Evolutionary conservation across 2,888 invertebrate species (phyloP).

Genomic region (Eristalis arbustorum): DNA sequence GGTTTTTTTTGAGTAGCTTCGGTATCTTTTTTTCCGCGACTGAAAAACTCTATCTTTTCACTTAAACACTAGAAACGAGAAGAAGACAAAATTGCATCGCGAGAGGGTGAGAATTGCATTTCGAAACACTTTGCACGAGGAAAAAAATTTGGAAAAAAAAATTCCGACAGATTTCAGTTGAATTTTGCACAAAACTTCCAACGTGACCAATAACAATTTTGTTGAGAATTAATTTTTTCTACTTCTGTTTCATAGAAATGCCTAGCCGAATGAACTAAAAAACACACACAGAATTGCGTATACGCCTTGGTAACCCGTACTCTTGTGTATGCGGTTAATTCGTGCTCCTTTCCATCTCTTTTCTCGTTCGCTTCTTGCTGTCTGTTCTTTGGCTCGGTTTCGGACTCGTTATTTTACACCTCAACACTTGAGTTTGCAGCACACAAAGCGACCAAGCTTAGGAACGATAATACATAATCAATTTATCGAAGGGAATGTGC

Average conservation of each 20-base stretch:
- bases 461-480: slow-evolving; percentile 64
- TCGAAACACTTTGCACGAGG: slow-evolving; percentile 21
- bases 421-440: slow-evolving; percentile 18
- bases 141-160: neutral
- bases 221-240: slow-evolving; percentile 14
- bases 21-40: too few relatives aligned
- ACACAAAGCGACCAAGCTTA: slow-evolving; percentile 51
- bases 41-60: too few relatives aligned
- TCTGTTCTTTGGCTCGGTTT: neutral
- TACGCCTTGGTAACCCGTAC: slow-evolving; percentile 58
- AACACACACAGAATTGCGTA: slow-evolving; percentile 36
- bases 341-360: slow-evolving; percentile 13
- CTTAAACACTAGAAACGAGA: neutral
- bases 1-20: too few relatives aligned
- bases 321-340: slow-evolving; percentile 58
- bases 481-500: slow-evolving; percentile 63
- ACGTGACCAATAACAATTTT: neutral
- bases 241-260: neutral
- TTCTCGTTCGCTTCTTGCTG: neutral
- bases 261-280: slow-evolving; percentile 5
- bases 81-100: slow-evolving; percentile 33
- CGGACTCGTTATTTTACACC: slow-evolving; percentile 19
- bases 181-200: neutral
- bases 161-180: neutral
- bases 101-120: slow-evolving; percentile 40